A percentile compares a stretch with the other conserved stretches of the same genome.
Evolutionary conservation across 1,140 invertebrate species (phyloP).

Genomic region (Plectus sambesii): DNA sequence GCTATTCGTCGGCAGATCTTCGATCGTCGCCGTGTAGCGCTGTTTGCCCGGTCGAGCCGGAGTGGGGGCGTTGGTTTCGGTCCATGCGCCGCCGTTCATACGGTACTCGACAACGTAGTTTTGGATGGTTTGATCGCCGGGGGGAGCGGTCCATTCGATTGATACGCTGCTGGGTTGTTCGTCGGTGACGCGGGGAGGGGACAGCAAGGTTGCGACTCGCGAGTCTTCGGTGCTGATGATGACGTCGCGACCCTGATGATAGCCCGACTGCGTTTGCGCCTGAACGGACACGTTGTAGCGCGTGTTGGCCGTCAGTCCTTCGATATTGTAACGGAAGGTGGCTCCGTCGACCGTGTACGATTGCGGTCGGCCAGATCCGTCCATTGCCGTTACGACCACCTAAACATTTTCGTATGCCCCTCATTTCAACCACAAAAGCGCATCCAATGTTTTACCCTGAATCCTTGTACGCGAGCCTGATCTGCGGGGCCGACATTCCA

Average conservation of each 20-base stretch:
- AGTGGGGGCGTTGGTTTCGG: constrained; percentile 33
- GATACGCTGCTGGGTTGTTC: constrained; percentile 39
- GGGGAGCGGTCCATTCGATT: constrained; percentile 39
- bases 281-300: constrained; percentile 42
- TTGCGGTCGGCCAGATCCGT: constrained; percentile 32
- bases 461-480: constrained; percentile 31
- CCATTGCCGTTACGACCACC: constrained; percentile 34
- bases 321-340: constrained; percentile 40
- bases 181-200: constrained; percentile 37
- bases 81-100: constrained; percentile 39
- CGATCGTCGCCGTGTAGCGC: constrained; percentile 38
- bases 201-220: constrained; percentile 24
- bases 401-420: too few relatives aligned
- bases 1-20: constrained; percentile 39
- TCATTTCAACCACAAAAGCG: too few relatives aligned
- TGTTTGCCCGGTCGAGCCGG: constrained; percentile 32
- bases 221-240: constrained; percentile 42
- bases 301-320: constrained; percentile 34
- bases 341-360: constrained; percentile 38
- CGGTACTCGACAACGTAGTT: constrained; percentile 42
- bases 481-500: constrained; percentile 37
- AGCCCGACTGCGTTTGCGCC: constrained; percentile 27
- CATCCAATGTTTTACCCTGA: too few relatives aligned
- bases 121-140: constrained; percentile 13
- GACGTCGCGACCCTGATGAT: constrained; percentile 23